These are phyloP conservation scores for Rhagophthalmus giganteus DNA, from an alignment of 2,888 invertebrate species.

Conservation along the genomic window DNA sequence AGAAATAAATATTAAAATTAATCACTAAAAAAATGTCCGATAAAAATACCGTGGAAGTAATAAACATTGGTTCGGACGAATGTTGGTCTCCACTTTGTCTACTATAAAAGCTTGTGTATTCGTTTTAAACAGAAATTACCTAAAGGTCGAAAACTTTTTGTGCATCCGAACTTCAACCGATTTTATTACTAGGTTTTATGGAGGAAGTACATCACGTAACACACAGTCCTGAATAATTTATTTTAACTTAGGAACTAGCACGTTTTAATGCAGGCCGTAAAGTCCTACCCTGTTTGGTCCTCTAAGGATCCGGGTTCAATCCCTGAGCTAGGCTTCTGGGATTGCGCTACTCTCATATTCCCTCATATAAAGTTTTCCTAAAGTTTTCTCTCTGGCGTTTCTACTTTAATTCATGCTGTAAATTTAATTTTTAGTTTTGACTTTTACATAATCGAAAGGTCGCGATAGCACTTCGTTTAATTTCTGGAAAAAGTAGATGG, in stretches of 20 bases:
- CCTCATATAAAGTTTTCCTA: slow-evolving; percentile 23
- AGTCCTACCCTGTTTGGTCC: slow-evolving; percentile 23
- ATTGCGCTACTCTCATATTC: slow-evolving; percentile 23
- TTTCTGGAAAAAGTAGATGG: no score
- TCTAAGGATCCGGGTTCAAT: slow-evolving; percentile 24
- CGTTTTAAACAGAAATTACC: no score
- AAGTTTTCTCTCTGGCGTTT: slow-evolving; percentile 14
- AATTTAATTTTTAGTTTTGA: slow-evolving; percentile 17
- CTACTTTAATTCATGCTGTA: slow-evolving; percentile 15
- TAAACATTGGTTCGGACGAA: no score
- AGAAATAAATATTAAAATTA: not conserved
- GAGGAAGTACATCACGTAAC: slow-evolving; percentile 26
- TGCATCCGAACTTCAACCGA: slow-evolving; percentile 17
- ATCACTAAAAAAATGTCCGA: no score
- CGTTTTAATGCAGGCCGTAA: slow-evolving; percentile 29
- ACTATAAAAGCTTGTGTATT: no score
- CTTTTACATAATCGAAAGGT: no score
- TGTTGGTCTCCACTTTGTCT: no score
- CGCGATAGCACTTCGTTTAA: no score
- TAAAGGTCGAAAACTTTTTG: not conserved
- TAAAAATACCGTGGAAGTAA: no score
- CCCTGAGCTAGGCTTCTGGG: slow-evolving; percentile 25
- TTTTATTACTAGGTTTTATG: slow-evolving; percentile 26
- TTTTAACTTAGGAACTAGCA: slow-evolving; percentile 28
- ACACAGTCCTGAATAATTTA: slow-evolving; percentile 26